Evolutionary conservation across 1,140 invertebrate species (phyloP).

Genomic region (Bradynema listronoti): DNA sequence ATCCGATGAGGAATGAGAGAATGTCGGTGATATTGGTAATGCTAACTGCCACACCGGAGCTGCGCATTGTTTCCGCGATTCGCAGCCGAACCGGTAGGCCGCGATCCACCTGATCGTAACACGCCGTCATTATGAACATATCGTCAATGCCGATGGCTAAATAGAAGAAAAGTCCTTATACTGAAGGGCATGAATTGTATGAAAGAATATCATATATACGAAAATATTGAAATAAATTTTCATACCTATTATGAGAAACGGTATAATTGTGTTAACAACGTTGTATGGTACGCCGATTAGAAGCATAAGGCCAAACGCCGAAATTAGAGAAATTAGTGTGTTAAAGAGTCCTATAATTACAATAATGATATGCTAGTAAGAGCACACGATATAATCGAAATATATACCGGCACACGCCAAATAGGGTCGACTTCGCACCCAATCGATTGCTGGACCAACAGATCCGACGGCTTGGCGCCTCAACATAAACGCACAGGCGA

Average conservation of each 20-base stretch:
- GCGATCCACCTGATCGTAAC: constrained; percentile 53
- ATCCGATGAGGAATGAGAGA: constrained; percentile 61
- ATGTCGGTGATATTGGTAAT: constrained; percentile 62
- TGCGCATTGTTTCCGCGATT: constrained; percentile 58
- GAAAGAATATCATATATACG: too few species aligned
- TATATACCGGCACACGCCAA: constrained; percentile 46
- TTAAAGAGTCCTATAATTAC: constrained; percentile 47
- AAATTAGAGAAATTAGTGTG: constrained; percentile 50
- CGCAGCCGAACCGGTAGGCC: constrained; percentile 36
- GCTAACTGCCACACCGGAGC: constrained; percentile 61
- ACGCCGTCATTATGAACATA: constrained; percentile 63
- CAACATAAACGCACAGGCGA: constrained; percentile 25
- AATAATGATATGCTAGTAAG: not conserved
- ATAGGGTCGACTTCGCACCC: constrained; percentile 53
- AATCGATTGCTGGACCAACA: constrained; percentile 49
- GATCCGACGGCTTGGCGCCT: not conserved
- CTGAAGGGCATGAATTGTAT: not conserved
- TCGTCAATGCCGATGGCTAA: constrained; percentile 63
- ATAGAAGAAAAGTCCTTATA: not conserved
- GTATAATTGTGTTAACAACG: constrained; percentile 58
- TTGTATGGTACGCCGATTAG: constrained; percentile 54
- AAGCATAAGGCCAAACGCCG: constrained; percentile 55
- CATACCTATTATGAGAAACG: constrained; percentile 56
- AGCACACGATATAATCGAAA: not conserved
- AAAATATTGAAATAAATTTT: too few species aligned